Base-by-base conservation (phyloP, 2,888 invertebrate genomes). In the Physocephala rufipes region DNA sequence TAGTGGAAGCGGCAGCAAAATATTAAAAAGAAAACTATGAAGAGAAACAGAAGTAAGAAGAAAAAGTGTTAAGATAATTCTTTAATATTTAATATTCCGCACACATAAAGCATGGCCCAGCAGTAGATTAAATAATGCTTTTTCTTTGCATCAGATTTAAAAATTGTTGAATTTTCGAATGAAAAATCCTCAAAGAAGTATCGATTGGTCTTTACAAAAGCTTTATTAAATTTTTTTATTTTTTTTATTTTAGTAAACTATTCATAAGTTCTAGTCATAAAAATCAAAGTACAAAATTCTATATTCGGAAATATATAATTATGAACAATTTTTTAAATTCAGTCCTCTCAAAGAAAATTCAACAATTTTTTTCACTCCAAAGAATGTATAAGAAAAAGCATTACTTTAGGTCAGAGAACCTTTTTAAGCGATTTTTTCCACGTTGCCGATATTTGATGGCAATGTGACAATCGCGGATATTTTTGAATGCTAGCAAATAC, bases 61-160 rank as follows among this genome's bases (percentile, higher is more conserved):
- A 64, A 71, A 67, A n/a, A 24, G 15, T 26, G 47, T 30, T 19
- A 51, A 49, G 47, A 65, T 47, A 49, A 64, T 47, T 26, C 4
- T 19, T 49, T 62, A 36, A 58, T 53, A 71, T 66, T 74, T 72
- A 71, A 73, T 76, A 76, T 78, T 76, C 76, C 75, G 78, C 78
- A 81, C 80, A 78, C 77, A 77, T 76, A 79, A 78, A 78, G 75
- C 76, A 76, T 67, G 74, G 76, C 77, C 78, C 79, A 79, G 78
- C 78, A 79, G 76, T 75, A 74, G 74, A 71, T 67, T 28, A 55
- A 67, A 58, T 67, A 30, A 67, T 24, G 45, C 58, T 55, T 58
- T 58, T 24, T 55, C 13, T 58, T 9, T 9, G 24, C 26, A 19
- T 19, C 19, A n/a, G 7, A 24, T 36, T 36, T 13, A n/a, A 65